Evolutionary conservation across 2,113 vertebrate species (phyloP).

Genomic region (Gallinago media): DNA sequence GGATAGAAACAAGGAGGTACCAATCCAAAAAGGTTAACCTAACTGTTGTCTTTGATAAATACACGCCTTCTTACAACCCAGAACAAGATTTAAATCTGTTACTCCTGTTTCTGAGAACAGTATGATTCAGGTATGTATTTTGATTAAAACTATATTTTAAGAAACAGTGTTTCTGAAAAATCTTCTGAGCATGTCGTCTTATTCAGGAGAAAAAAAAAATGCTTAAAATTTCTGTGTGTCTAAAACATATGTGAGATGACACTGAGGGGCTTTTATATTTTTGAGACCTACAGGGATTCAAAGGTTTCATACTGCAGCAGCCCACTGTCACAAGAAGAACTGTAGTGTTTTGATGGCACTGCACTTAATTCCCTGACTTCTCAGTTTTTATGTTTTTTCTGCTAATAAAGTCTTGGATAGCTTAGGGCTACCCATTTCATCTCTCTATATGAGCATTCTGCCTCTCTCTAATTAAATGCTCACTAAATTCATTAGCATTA

Average conservation of each 20-base stretch:
- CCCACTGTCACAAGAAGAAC: neutral
- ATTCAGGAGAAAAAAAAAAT: neutral
- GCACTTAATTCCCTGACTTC: neutral
- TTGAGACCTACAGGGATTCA: neutral
- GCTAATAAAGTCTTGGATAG: neutral
- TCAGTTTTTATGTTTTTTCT: neutral
- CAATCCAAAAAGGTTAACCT: slow-evolving; percentile 74
- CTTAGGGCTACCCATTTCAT: neutral
- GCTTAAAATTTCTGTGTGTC: neutral
- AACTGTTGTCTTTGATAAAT: slow-evolving; percentile 75
- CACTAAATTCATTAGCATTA: neutral
- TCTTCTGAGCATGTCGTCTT: neutral
- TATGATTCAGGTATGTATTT: slow-evolving; percentile 72
- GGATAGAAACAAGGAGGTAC: slow-evolving; percentile 68
- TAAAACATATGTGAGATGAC: neutral
- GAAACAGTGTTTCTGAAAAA: neutral
- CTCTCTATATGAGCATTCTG: neutral
- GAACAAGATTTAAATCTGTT: slow-evolving; percentile 61
- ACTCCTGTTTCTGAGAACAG: slow-evolving; percentile 82
- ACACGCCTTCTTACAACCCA: slow-evolving; percentile 63
- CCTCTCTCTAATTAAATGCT: neutral
- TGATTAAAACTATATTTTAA: neutral
- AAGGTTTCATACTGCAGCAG: fast-evolving
- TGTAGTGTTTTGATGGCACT: neutral
- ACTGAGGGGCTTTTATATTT: neutral